These are phyloP conservation scores for Reticulitermes speratus DNA, from an alignment of 1,140 invertebrate species.

Conservation along the genomic window DNA sequence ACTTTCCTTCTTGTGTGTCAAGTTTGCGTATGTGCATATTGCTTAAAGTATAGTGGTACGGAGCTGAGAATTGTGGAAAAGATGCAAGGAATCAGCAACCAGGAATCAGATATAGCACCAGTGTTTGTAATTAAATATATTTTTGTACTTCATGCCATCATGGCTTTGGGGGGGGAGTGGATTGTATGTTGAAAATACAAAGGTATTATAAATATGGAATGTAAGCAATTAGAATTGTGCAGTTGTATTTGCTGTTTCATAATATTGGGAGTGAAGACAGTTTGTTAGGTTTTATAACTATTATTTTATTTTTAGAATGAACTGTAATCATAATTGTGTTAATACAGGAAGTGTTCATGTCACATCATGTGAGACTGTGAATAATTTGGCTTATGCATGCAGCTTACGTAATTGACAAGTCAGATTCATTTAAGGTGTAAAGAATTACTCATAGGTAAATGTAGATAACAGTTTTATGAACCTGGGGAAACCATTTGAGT, in stretches of 20 bases:
- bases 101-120: neutral
- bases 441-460: too few species aligned
- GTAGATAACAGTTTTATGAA: too few species aligned
- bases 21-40: neutral
- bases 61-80: neutral
- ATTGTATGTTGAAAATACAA: neutral
- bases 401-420: too few species aligned
- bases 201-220: conserved; percentile 13
- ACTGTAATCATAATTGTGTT: neutral
- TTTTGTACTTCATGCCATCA: neutral
- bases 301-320: neutral
- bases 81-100: neutral
- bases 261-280: neutral
- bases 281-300: conserved; percentile 10
- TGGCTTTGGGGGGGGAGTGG: neutral
- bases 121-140: conserved; percentile 2
- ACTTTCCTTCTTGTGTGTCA: neutral
- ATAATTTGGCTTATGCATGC: too few species aligned
- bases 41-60: neutral
- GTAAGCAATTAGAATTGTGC: neutral
- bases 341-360: neutral
- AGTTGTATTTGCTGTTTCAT: neutral
- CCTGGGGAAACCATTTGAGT: neutral
- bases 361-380: neutral
- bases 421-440: too few species aligned